phyloP scores from a whole-genome alignment of 1,140 invertebrate species.

The Scaptomyza pallida region DNA sequence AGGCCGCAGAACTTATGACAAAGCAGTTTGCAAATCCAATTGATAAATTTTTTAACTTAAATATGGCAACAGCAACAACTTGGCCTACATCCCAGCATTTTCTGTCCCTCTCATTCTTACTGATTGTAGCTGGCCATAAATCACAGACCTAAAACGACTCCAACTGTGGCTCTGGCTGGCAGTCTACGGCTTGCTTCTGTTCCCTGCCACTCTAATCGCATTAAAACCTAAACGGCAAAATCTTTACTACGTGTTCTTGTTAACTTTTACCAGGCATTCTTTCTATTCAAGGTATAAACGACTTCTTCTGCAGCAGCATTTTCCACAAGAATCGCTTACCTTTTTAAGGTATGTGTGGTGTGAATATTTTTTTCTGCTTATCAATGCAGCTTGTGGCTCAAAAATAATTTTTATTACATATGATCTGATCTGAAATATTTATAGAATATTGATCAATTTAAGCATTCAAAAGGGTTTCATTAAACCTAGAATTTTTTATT shows the following conservation, averaged over 20 bases:
- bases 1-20: constrained; percentile 69
- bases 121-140: constrained; percentile 66
- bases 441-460: too few relatives aligned
- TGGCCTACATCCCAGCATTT: constrained; percentile 9
- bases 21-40: constrained; percentile 76
- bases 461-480: too few relatives aligned
- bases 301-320: constrained; percentile 6
- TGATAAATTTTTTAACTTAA: constrained; percentile 75
- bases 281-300: constrained; percentile 11
- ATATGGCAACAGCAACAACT: constrained; percentile 47
- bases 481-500: too few relatives aligned
- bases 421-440: too few relatives aligned
- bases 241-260: constrained; percentile 77
- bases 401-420: too few relatives aligned
- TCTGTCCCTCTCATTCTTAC: background rate
- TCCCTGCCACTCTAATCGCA: constrained; percentile 72
- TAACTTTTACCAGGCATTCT: constrained; percentile 57
- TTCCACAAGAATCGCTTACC: background rate
- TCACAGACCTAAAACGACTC: constrained; percentile 47
- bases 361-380: constrained; percentile 2
- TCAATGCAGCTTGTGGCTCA: too few relatives aligned
- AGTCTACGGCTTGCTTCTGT: constrained; percentile 18
- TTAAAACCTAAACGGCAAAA: constrained; percentile 75
- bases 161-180: background rate
- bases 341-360: background rate